These are phyloP conservation scores for Tetragonisca angustula DNA, from an alignment of 2,888 invertebrate genomes.

Conservation along the genomic window DNA sequence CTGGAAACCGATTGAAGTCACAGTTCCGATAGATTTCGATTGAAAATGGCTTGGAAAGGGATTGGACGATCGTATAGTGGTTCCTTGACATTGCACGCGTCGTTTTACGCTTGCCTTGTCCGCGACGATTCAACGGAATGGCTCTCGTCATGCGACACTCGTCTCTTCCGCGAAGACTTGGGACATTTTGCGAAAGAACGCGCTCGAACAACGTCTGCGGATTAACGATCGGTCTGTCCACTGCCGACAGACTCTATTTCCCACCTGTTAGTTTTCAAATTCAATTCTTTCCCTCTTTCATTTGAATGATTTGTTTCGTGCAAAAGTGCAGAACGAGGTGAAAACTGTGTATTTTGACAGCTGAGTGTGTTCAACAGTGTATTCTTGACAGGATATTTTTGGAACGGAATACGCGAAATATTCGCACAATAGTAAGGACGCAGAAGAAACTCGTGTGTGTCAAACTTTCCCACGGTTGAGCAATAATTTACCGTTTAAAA, in stretches of 20 bases:
- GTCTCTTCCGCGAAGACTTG: conserved; percentile 48
- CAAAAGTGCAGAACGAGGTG: not conserved
- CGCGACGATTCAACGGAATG: conserved; percentile 44
- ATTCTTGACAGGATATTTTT: no score
- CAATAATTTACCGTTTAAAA: not conserved
- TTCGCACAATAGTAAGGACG: no score
- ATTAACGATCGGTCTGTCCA: conserved; percentile 35
- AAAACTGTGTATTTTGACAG: no score
- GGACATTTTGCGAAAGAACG: conserved; percentile 41
- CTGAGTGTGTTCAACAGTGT: no score
- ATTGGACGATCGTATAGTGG: conserved; percentile 28
- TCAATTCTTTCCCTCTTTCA: not conserved
- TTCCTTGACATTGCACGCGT: conserved; percentile 40
- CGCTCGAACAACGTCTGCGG: conserved; percentile 29
- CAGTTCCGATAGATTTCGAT: not conserved
- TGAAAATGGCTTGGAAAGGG: conserved; percentile 6
- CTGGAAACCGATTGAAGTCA: not conserved
- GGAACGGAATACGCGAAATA: no score
- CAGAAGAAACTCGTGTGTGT: not conserved
- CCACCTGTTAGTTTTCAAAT: not conserved
- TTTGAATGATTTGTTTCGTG: not conserved
- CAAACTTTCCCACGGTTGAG: not conserved
- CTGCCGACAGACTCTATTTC: conserved; percentile 2
- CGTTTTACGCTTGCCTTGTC: conserved; percentile 49
- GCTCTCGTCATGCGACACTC: conserved; percentile 45